phyloP scores from a whole-genome alignment of 53 echinoderm and acorn worm species.

The Zoroaster sp. region DNA sequence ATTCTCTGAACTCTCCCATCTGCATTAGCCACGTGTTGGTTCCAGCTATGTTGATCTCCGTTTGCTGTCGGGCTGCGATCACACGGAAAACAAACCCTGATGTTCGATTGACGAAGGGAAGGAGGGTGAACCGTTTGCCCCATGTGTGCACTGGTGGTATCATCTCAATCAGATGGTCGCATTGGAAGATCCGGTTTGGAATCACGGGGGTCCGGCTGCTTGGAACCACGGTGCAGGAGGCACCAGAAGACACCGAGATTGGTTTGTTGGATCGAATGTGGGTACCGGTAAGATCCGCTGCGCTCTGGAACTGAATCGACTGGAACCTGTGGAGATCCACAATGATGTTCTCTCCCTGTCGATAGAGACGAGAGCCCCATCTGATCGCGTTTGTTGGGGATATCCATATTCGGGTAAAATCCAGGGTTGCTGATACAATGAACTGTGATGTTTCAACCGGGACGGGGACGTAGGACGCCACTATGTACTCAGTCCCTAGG shows the following conservation, averaged over 20 bases:
- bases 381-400: constrained; percentile 44
- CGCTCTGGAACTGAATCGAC: constrained; percentile 89
- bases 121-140: constrained; percentile 89
- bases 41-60: constrained; percentile 79
- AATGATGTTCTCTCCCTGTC: constrained; percentile 66
- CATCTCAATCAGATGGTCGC: constrained; percentile 92
- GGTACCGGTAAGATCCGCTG: constrained; percentile 81
- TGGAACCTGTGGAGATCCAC: constrained; percentile 70
- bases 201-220: too few relatives aligned
- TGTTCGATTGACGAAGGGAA: constrained; percentile 85
- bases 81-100: constrained; percentile 89
- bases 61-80: constrained; percentile 78
- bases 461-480: constrained; percentile 84
- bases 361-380: constrained; percentile 62
- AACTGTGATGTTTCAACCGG: constrained; percentile 85
- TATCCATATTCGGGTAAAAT: constrained; percentile 69
- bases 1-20: constrained; percentile 81
- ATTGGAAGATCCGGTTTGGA: constrained; percentile 77
- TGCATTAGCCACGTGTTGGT: constrained; percentile 62
- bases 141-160: constrained; percentile 89
- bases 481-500: constrained; percentile 80
- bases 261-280: constrained; percentile 75
- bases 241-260: constrained; percentile 79
- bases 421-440: constrained; percentile 62
- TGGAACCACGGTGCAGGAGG: constrained; percentile 89